Base-by-base conservation (phyloP, 23 tunicate genomes). In the Styela clava region DNA sequence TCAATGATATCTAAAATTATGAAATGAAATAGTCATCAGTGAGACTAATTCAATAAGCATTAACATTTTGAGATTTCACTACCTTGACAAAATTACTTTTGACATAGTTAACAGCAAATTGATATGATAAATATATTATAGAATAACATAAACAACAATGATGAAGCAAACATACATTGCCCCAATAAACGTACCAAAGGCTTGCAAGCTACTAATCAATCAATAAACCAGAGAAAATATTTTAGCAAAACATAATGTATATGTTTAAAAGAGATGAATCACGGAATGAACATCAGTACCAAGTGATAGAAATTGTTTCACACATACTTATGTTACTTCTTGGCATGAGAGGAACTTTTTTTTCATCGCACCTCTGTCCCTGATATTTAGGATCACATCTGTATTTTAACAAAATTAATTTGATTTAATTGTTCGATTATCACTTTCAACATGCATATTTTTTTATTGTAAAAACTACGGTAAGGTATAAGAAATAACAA, bases 1-100 rank as follows among this genome's bases (percentile, higher is more conserved):
- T 76, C 81, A 76, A 76, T 29, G 81, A 44, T 44, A 35, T 52
- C 81, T 76, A 27, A 7, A 73, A 73, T 65, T 65, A 9, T 25
- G 5, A 7, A 65, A 44, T 44, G 56, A 44, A 44, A 44, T n/a
- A n/a, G n/a, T n/a, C n/a, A n/a, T n/a, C n/a, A n/a, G n/a, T n/a
- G n/a, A n/a, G n/a, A n/a, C n/a, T n/a, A n/a, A n/a, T n/a, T n/a
- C n/a, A n/a, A n/a, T n/a, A n/a, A n/a, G n/a, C n/a, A n/a, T n/a
- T n/a, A n/a, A n/a, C n/a, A n/a, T n/a, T n/a, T n/a, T n/a, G n/a
- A n/a, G n/a, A 61, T 61, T 61, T 23, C 64, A 23, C 64, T 61
- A 61, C 64, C n/a, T n/a, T n/a, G n/a, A n/a, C n/a, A n/a, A n/a
- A n/a, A n/a, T n/a, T n/a, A n/a, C n/a, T n/a, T n/a, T n/a, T n/a